phyloP scores from a whole-genome alignment of 2,888 invertebrate species.

The Hololepta plana region DNA sequence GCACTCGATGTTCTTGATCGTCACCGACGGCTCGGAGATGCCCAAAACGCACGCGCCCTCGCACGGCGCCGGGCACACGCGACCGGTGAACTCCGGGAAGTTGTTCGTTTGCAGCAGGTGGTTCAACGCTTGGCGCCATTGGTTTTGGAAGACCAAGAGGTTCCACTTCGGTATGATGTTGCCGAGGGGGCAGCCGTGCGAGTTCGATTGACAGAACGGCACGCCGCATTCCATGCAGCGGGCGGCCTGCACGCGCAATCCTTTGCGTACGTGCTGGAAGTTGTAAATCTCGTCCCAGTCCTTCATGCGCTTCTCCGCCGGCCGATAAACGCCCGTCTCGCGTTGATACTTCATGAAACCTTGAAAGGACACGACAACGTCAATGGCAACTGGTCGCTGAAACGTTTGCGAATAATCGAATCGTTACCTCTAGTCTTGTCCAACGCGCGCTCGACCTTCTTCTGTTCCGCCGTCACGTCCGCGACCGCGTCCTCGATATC shows the following conservation, averaged over 20 bases:
- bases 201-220: slow-evolving; percentile 86
- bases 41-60: slow-evolving; percentile 95
- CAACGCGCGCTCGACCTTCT: slow-evolving; percentile 61
- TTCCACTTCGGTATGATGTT: slow-evolving; percentile 99
- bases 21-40: slow-evolving; percentile 91
- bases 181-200: slow-evolving; percentile 91
- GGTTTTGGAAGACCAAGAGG: slow-evolving; percentile 82
- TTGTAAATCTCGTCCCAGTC: slow-evolving; percentile 98
- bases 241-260: slow-evolving; percentile 80
- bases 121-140: slow-evolving; percentile 86
- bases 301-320: slow-evolving; percentile 63
- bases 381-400: not conserved
- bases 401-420: not conserved
- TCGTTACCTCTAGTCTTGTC: slow-evolving; percentile 49
- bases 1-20: slow-evolving; percentile 98
- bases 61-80: slow-evolving; percentile 94
- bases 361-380: slow-evolving; percentile 29
- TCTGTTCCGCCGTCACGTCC: slow-evolving; percentile 59
- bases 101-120: slow-evolving; percentile 96
- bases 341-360: slow-evolving; percentile 95
- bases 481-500: slow-evolving; percentile 84
- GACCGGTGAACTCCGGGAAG: slow-evolving; percentile 56
- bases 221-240: slow-evolving; percentile 99
- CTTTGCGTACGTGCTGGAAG: slow-evolving; percentile 66
- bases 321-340: slow-evolving; percentile 71